Base-by-base conservation (phyloP, 2,888 invertebrate species). In the Dicranocentrus wangi region DNA sequence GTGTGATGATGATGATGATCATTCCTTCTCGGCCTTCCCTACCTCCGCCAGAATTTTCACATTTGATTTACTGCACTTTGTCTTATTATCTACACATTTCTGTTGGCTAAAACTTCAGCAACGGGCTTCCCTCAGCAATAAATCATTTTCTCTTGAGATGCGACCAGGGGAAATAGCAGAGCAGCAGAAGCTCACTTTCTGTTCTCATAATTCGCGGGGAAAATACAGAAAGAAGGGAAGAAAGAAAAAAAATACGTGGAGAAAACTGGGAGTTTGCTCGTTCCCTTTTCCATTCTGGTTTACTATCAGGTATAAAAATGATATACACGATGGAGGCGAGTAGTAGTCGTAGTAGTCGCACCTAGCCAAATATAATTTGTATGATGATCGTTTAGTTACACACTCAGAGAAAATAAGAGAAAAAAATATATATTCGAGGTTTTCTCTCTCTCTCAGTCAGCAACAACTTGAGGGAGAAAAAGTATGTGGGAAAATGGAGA, bases 1-100 rank as follows among this genome's bases (percentile, higher is more conserved):
- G 55, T 70, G 21, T 66, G 27, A 47, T 66, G 58, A 75, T 75
- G 43, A 75, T 75, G 66, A 58, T 63, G 39, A 58, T 66, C 53
- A 66, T 68, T 66, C 69, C 69, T 60, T 77, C 69, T 51, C 68
- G 69, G n/a, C n/a, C 69, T 77, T 69, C 60, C 61, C 51, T 75
- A 66, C 75, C 68, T 68, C 77, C 77, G 69, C 77, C 77, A 72
- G 75, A 78, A 78, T 82, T 70, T 75, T 82, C 83, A 81, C 79
- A 79, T 83, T 85, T 86, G 86, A 86, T 86, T 86, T 86, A 86
- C 85, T 77, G 78, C 84, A 68, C 77, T 81, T 83, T 84, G 83
- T 84, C 85, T 85, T 84, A 85, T 85, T 85, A 85, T 86, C 83
- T 85, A 81, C 82, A 83, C 79, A 83, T 85, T 85, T 81, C 75